These are phyloP conservation scores for Aphaenogaster rudis DNA, from an alignment of 1,140 invertebrate genomes.

Conservation along the genomic window DNA sequence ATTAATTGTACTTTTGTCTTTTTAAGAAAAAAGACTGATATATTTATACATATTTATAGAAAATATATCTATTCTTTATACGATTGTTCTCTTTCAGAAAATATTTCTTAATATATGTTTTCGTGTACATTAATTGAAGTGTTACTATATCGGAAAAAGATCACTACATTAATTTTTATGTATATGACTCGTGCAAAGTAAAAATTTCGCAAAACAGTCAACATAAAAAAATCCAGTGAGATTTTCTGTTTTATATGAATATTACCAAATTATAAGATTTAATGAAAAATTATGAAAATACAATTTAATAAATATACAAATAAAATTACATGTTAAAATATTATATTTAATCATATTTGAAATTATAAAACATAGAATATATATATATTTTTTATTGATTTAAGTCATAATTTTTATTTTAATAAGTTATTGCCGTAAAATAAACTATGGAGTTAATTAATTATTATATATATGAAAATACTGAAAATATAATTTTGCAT, in stretches of 20 bases:
- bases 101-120: neutral
- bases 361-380: neutral
- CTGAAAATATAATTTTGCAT: neutral
- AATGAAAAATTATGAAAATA: neutral
- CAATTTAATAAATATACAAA: constrained; percentile 14
- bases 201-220: neutral
- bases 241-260: constrained; percentile 18
- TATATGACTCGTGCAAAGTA: neutral
- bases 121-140: neutral
- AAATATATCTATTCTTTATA: neutral
- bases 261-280: constrained; percentile 30
- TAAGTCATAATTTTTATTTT: constrained; percentile 7
- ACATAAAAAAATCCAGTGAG: neutral
- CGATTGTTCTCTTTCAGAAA: neutral
- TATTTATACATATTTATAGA: neutral
- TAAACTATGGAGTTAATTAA: constrained; percentile 1
- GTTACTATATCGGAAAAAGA: neutral
- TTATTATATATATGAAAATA: neutral
- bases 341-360: neutral
- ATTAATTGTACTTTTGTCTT: neutral
- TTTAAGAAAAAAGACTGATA: neutral
- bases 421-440: neutral
- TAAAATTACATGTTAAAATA: constrained; percentile 11
- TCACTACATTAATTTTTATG: neutral
- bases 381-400: neutral